phyloP scores from a whole-genome alignment of 1,140 invertebrate species.

The Caerostris extrusa region DNA sequence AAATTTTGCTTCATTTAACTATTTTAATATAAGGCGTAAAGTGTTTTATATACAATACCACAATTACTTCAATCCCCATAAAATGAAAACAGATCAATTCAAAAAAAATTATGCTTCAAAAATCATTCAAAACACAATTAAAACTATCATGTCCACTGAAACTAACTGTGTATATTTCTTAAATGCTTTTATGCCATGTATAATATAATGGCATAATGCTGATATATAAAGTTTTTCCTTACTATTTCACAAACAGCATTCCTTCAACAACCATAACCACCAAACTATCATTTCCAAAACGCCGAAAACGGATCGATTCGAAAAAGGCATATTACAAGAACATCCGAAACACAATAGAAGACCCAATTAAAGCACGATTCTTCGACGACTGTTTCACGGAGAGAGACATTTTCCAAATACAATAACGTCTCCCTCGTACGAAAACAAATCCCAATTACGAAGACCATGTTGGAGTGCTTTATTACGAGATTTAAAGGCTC shows the following conservation, averaged over 20 bases:
- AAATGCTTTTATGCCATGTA: too few relatives aligned
- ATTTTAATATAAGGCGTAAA: too few relatives aligned
- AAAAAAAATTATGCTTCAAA: too few relatives aligned
- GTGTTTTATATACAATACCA: too few relatives aligned
- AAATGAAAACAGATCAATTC: too few relatives aligned
- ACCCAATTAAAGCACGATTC: slow-evolving; percentile 63
- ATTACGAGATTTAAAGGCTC: slow-evolving; percentile 68
- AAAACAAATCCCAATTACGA: slow-evolving; percentile 75
- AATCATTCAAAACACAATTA: too few relatives aligned
- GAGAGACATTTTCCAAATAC: slow-evolving; percentile 62
- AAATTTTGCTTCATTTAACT: too few relatives aligned
- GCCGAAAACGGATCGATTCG: neutral
- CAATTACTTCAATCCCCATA: too few relatives aligned
- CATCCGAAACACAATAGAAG: slow-evolving; percentile 32
- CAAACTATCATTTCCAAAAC: neutral
- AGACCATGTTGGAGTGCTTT: slow-evolving; percentile 58
- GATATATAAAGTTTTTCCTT: too few relatives aligned
- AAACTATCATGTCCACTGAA: too few relatives aligned
- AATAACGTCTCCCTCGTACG: slow-evolving; percentile 63
- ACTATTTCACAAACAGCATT: neutral
- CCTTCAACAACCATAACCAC: neutral
- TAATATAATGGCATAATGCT: too few relatives aligned
- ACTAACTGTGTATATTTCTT: too few relatives aligned
- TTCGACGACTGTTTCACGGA: neutral
- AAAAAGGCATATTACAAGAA: neutral